These are phyloP conservation scores for Girardinus metallicus DNA, from an alignment of 2,797 vertebrate genomes.

Conservation along the genomic window DNA sequence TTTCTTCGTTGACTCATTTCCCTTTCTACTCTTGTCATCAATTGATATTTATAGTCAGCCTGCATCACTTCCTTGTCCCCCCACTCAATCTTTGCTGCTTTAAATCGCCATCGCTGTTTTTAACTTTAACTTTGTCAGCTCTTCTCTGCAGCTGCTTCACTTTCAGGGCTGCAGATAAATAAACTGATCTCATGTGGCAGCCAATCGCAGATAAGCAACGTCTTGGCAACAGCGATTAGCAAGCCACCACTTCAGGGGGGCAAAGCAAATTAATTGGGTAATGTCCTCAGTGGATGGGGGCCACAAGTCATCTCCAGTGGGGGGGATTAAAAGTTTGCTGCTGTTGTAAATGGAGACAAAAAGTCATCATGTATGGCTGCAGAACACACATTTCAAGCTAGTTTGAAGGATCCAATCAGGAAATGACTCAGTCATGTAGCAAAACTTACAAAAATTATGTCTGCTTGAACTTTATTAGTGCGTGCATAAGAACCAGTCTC, in stretches of 20 bases:
- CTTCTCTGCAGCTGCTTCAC: slow-evolving; percentile 24
- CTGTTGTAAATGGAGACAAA: slow-evolving; percentile 17
- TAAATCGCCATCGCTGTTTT: slow-evolving; percentile 26
- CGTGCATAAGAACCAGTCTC: slow-evolving; percentile 4
- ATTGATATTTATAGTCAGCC: slow-evolving; percentile 34
- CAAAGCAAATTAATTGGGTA: slow-evolving; percentile 46
- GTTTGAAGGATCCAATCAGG: neutral
- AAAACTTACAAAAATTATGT: slow-evolving; percentile 11
- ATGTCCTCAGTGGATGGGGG: slow-evolving; percentile 39
- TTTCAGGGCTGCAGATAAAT: slow-evolving; percentile 54
- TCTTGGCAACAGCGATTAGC: slow-evolving; percentile 41
- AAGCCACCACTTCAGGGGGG: slow-evolving; percentile 37
- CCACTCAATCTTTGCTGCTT: slow-evolving; percentile 15
- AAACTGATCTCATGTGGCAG: slow-evolving; percentile 50
- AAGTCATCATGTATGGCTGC: slow-evolving; percentile 43
- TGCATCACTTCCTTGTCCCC: slow-evolving; percentile 22
- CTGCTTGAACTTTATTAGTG: slow-evolving; percentile 12
- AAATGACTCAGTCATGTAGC: neutral
- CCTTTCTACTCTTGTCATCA: slow-evolving; percentile 19
- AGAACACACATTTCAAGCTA: slow-evolving; percentile 24
- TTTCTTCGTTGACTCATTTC: slow-evolving; percentile 7
- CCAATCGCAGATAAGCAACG: slow-evolving; percentile 62
- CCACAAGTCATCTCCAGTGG: slow-evolving; percentile 39
- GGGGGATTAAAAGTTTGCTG: slow-evolving; percentile 7
- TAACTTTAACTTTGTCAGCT: neutral